A percentile compares a stretch with the other conserved stretches of the same genome.
Evolutionary conservation across 2,888 invertebrate species (phyloP).

Genomic region (Pterostichus niger): DNA sequence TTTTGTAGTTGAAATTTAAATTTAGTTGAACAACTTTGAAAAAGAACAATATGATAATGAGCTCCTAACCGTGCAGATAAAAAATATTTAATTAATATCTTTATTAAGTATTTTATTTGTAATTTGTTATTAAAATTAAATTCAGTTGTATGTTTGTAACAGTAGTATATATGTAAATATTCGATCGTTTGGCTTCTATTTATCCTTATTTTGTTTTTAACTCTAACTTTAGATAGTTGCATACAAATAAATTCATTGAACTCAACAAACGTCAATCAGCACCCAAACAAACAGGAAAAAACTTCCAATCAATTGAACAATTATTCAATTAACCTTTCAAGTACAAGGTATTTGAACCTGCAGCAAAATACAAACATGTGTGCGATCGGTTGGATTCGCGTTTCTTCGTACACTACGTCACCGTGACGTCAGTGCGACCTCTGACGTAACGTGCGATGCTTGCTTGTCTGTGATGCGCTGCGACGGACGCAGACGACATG

Average conservation of each 20-base stretch:
- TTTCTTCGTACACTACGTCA: conserved; percentile 17
- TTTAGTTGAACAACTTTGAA: no score
- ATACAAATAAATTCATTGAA: not conserved
- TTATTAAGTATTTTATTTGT: no score
- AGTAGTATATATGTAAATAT: no score
- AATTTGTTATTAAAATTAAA: no score
- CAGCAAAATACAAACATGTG: conserved; percentile 22
- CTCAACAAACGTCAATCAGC: not conserved
- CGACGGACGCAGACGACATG: conserved; percentile 13
- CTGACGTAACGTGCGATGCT: conserved; percentile 41
- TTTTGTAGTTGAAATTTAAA: no score
- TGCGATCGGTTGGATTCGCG: conserved; percentile 14
- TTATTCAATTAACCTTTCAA: conserved; percentile 28
- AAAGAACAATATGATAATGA: no score
- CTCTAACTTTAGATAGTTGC: no score
- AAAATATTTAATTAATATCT: no score
- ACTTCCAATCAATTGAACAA: not conserved
- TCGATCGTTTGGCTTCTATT: no score
- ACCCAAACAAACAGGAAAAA: not conserved
- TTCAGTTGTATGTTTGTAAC: no score
- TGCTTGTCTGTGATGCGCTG: conserved; percentile 18
- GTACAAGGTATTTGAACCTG: conserved; percentile 24
- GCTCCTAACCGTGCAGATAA: no score
- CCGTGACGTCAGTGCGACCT: conserved; percentile 11
- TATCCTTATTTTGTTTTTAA: no score